These are phyloP conservation scores for Bombus picipes DNA, from an alignment of 1,140 invertebrate species.

Conservation along the genomic window DNA sequence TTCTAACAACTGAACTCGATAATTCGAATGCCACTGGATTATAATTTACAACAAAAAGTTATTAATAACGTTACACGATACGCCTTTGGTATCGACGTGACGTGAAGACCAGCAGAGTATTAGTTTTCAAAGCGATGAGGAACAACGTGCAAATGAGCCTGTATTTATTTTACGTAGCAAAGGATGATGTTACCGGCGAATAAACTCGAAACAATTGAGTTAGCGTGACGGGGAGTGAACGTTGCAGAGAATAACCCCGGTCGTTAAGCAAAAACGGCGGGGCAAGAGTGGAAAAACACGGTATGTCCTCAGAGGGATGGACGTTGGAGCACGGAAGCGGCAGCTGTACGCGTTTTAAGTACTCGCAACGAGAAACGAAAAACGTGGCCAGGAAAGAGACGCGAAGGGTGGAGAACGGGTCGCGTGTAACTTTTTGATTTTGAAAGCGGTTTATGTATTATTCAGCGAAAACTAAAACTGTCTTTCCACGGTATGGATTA, in stretches of 20 bases:
- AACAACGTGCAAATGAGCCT: neutral
- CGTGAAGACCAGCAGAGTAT: neutral
- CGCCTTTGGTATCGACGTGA: neutral
- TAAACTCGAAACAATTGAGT: constrained; percentile 21
- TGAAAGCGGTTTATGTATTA: constrained; percentile 69
- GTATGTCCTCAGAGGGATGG: constrained; percentile 7
- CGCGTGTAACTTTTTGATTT: constrained; percentile 63
- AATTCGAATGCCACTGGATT: too few species aligned
- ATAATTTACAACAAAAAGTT: too few species aligned
- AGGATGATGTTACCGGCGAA: neutral
- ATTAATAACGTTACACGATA: neutral
- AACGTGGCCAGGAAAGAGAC: constrained; percentile 4
- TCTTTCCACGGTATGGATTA: constrained; percentile 12
- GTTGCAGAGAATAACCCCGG: constrained; percentile 41
- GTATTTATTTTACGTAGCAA: neutral
- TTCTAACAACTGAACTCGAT: too few species aligned
- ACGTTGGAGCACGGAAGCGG: constrained; percentile 31
- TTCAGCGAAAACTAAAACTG: constrained; percentile 57
- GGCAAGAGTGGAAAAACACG: constrained; percentile 27
- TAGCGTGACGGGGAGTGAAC: constrained; percentile 16
- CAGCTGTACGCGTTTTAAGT: constrained; percentile 60
- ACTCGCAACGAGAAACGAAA: constrained; percentile 47
- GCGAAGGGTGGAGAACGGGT: constrained; percentile 9
- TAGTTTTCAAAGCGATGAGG: neutral
- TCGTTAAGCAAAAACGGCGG: constrained; percentile 11